Percentiles rank a stretch among this genome's conserved stretches.
These are phyloP conservation scores for Plecturocebus donacophilus DNA, from an alignment of 2,113 vertebrate genomes.

Conservation along the genomic window DNA sequence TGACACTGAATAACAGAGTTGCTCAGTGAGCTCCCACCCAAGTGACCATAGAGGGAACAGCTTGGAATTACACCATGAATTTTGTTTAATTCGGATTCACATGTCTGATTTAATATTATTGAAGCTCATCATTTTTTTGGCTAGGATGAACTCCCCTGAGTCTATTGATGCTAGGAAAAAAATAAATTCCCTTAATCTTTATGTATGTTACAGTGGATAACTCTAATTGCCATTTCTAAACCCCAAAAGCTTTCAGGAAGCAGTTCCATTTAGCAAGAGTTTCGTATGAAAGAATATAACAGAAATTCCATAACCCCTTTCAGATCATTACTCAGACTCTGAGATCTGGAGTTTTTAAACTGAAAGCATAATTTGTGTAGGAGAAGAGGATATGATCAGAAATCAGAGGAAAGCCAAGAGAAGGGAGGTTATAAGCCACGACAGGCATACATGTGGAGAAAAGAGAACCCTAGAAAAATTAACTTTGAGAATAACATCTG, in stretches of 20 bases:
- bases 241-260: background rate
- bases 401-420: background rate
- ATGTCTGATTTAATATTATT: background rate
- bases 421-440: rapidly evolving
- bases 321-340: background rate
- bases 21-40: background rate
- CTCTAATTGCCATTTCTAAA: background rate
- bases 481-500: background rate
- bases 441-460: background rate
- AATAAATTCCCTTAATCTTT: background rate
- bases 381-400: background rate
- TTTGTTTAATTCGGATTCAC: background rate
- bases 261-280: background rate
- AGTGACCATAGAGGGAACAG: background rate
- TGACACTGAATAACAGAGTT: background rate
- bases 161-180: background rate
- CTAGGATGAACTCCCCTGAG: background rate
- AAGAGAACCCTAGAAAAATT: background rate
- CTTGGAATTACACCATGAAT: background rate
- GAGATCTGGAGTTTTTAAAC: background rate
- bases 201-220: background rate
- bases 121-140: background rate
- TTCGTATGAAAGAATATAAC: background rate
- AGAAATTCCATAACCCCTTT: background rate
- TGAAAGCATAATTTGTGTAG: background rate